Percentiles rank a stretch among this genome's conserved stretches.
Evolutionary conservation across 2,797 vertebrate genomes (phyloP).

Genomic region (Parotocinclus haroldoi): DNA sequence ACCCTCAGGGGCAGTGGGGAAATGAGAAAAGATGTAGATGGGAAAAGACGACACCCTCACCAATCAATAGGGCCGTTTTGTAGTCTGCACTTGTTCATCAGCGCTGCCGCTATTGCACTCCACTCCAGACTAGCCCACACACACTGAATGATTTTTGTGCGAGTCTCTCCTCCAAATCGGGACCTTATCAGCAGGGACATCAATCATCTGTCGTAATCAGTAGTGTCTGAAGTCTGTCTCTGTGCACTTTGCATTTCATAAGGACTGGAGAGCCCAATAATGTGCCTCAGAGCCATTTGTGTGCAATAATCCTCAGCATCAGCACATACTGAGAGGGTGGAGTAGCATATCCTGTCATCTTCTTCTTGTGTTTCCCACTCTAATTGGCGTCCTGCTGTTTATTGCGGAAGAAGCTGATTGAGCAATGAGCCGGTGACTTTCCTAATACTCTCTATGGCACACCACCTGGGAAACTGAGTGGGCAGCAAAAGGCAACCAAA

Average conservation of each 20-base stretch:
- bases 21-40: slow-evolving; percentile 71
- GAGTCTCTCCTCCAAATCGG: slow-evolving; percentile 20
- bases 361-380: slow-evolving; percentile 44
- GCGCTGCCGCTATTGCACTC: slow-evolving; percentile 49
- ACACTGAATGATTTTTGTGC: slow-evolving; percentile 40
- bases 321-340: slow-evolving; percentile 17
- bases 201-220: slow-evolving; percentile 28
- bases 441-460: slow-evolving; percentile 48
- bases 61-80: slow-evolving; percentile 67
- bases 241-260: slow-evolving; percentile 42
- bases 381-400: slow-evolving; percentile 64
- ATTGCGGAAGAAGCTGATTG: slow-evolving; percentile 57
- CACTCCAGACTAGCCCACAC: slow-evolving; percentile 47
- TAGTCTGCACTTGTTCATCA: slow-evolving; percentile 40
- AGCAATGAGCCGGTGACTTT: slow-evolving; percentile 51
- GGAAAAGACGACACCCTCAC: slow-evolving; percentile 55
- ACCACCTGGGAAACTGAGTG: slow-evolving; percentile 28
- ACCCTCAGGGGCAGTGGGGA: slow-evolving; percentile 62
- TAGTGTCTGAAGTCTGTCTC: slow-evolving; percentile 11
- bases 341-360: slow-evolving; percentile 46
- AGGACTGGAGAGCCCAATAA: slow-evolving; percentile 42
- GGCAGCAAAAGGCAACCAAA: slow-evolving; percentile 3
- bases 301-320: slow-evolving; percentile 48
- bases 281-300: slow-evolving; percentile 49
- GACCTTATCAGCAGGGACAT: slow-evolving; percentile 20